Percentiles rank a stretch among this genome's conserved stretches.
Conservation (phyloP, 2,113 vertebrate genomes). For the Phainopepla nitens region DNA sequence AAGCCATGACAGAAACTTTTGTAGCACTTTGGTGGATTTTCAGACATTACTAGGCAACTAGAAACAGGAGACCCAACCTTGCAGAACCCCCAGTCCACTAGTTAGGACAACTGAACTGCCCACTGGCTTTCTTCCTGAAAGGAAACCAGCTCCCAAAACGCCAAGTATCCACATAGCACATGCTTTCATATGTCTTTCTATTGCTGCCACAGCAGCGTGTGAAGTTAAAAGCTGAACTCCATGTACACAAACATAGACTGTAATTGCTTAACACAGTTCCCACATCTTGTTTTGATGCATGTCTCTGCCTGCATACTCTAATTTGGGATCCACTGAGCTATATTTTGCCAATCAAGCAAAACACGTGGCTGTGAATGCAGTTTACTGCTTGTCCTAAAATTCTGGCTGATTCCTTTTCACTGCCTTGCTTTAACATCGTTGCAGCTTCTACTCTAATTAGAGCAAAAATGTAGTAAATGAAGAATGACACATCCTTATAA, state of each 20-base stretch:
- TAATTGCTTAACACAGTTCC: background rate
- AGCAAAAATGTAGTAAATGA: background rate
- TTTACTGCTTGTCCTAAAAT: background rate
- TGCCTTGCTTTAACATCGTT: background rate
- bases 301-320: background rate
- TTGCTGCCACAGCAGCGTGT: background rate
- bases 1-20: background rate
- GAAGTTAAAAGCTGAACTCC: background rate
- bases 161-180: rapidly evolving
- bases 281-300: background rate
- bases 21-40: background rate
- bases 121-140: background rate
- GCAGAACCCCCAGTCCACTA: background rate
- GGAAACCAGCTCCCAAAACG: background rate
- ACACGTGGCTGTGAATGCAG: background rate
- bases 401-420: background rate
- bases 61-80: background rate
- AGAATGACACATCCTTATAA: background rate
- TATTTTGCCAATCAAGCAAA: background rate
- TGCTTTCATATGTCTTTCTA: background rate
- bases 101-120: background rate
- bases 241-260: background rate
- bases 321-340: background rate
- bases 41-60: background rate
- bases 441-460: background rate